Base-by-base conservation (phyloP, 1,140 invertebrate species). In the Ganaspis sp. region DNA sequence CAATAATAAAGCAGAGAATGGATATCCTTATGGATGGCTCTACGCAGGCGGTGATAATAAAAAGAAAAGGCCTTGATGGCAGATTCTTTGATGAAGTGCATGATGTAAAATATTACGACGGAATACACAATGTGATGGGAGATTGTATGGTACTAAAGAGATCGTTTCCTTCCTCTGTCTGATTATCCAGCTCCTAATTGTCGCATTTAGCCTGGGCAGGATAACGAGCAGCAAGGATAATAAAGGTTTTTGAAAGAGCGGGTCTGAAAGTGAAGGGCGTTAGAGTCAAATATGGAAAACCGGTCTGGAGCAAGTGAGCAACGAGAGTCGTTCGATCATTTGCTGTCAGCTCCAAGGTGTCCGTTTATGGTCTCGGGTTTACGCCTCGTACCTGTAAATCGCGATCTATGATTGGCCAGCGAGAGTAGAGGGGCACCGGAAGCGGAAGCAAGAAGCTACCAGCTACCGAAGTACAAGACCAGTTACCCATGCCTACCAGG, bases 401-500 rank as follows among this genome's bases (percentile, higher is more conserved):
- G 58, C 9, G 58, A 64, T 64, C 58, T 64, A 26, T 64, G 58
- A 64, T 64, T 64, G 58, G 58, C 4, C 9, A 29, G 9, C 1
- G 26, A 64, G 15, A 6, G 23, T 29, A 3, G 21, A 15, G 54
- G 54, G 21, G 42, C 6, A 71, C 72, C 72, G 76, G 76, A 78
- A 78, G 73, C 72, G 76, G 76, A 78, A 78, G 72, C 38, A 26
- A 64, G 15, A 34, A 29, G 58, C 23, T 64, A 64, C 54, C 54
- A 5, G 23, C 54, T 64, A 64, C 58, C 58, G 26, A 29, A 29
- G 58, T 17, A 64, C 58, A 64, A 29, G 58, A 64, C 58, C 23
- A 64, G 58, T 29, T 64, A 64, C 21, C 53, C 21, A 40, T 29
- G 12, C 26, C 58, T 64, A 64, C 26, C 23, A 26, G 19, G 12